A percentile compares a stretch with the other conserved stretches of the same genome.
Evolutionary conservation across 2,797 vertebrate species (phyloP).

Genomic region (Coccyzus lansbergi): DNA sequence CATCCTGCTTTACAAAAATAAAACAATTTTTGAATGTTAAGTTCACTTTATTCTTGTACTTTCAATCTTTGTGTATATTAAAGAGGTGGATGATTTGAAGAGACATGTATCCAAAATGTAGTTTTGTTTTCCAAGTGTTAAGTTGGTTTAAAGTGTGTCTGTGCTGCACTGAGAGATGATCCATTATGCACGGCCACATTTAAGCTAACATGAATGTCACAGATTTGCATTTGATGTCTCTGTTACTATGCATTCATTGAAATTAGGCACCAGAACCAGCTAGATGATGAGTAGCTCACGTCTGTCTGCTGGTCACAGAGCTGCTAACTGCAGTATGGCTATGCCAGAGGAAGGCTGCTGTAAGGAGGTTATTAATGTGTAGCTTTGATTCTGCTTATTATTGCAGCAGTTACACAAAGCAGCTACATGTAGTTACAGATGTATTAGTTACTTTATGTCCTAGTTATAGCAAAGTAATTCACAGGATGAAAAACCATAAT

Average conservation of each 20-base stretch:
- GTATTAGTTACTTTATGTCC: neutral
- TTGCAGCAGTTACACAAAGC: neutral
- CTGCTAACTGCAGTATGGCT: neutral
- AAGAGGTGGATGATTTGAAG: neutral
- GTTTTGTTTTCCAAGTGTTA: neutral
- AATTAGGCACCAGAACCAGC: neutral
- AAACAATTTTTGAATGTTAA: neutral
- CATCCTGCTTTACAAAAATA: neutral
- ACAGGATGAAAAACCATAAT: neutral
- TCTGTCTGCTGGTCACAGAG: neutral
- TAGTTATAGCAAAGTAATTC: neutral
- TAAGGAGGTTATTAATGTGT: accelerated
- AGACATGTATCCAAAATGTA: neutral
- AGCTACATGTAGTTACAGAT: neutral
- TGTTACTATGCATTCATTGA: neutral
- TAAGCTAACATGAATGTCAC: accelerated
- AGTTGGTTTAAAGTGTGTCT: neutral
- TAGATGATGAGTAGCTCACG: neutral
- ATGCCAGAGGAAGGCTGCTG: neutral
- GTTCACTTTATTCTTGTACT: neutral
- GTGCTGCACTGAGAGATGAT: neutral
- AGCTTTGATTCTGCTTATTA: accelerated
- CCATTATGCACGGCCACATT: neutral
- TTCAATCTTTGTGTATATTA: neutral
- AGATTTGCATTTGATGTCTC: neutral